A percentile compares a stretch with the other conserved stretches of the same genome.
Conservation (phyloP, 2,888 invertebrate species). For the Chloromyia formosa region DNA sequence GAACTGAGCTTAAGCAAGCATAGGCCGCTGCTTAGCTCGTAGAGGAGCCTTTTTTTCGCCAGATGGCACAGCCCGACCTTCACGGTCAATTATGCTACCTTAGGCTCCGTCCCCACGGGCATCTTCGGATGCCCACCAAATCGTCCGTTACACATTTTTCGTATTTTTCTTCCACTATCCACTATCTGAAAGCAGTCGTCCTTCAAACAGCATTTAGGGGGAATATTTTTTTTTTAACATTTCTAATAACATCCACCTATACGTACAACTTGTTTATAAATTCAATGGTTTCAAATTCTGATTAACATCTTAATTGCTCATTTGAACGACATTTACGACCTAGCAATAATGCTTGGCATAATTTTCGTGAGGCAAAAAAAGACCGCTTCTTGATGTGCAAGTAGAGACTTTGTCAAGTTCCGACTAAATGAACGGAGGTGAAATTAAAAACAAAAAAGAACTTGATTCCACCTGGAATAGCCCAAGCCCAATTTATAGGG, state of each 20-base stretch:
- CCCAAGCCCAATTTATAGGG: background rate
- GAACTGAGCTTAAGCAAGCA: no score
- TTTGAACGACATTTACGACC: background rate
- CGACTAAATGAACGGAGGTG: background rate
- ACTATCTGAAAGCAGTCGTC: no score
- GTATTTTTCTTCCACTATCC: no score
- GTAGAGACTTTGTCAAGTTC: background rate
- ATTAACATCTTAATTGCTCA: conserved; percentile 3
- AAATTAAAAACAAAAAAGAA: background rate
- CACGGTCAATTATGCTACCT: no score
- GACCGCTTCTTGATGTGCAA: background rate
- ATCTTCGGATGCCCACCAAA: no score
- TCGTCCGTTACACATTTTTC: no score
- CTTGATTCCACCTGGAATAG: background rate
- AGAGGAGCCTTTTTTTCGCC: no score
- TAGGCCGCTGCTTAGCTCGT: no score
- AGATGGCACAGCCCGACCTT: no score
- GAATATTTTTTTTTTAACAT: no score
- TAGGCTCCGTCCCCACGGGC: no score
- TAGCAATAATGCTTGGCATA: background rate
- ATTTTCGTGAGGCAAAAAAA: background rate
- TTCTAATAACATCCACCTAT: background rate
- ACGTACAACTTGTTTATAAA: background rate
- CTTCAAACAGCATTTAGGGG: no score
- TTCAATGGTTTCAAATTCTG: background rate